A percentile compares a stretch with the other conserved stretches of the same genome.
Evolutionary conservation across 1,140 invertebrate species (phyloP).

Genomic region (Metaphire vulgaris): DNA sequence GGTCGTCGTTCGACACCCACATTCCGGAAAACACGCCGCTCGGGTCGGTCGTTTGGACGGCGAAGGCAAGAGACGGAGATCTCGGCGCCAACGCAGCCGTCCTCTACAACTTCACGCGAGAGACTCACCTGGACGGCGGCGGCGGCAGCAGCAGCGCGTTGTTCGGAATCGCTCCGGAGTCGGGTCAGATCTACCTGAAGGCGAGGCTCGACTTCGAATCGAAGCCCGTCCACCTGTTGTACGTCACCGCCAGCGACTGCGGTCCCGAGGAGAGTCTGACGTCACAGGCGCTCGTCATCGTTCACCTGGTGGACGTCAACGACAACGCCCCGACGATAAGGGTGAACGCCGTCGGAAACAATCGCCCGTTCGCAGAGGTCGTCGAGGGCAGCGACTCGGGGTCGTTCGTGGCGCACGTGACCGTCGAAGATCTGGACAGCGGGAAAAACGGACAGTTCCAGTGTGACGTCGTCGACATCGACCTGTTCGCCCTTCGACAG

Average conservation of each 20-base stretch:
- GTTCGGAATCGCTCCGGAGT: conserved; percentile 20
- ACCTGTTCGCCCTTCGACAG: conserved; percentile 18
- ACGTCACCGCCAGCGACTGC: conserved; percentile 14
- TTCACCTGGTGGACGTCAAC: conserved; percentile 27
- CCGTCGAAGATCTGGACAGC: conserved; percentile 25
- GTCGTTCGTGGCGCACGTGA: conserved; percentile 25
- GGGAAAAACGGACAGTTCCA: conserved; percentile 17
- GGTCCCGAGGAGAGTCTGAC: conserved; percentile 6
- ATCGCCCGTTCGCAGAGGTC: not conserved
- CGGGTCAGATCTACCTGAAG: conserved; percentile 16
- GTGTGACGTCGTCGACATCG: conserved; percentile 6
- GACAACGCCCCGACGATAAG: conserved; percentile 26
- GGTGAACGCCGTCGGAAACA: conserved; percentile 5
- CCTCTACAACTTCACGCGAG: conserved; percentile 9
- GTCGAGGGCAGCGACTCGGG: not conserved
- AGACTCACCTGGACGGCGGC: conserved; percentile 13
- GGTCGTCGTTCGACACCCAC: conserved; percentile 5
- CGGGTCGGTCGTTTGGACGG: not conserved
- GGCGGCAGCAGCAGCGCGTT: not conserved
- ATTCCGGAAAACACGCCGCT: conserved; percentile 14
- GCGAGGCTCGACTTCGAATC: conserved; percentile 22
- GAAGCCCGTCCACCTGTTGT: conserved; percentile 16
- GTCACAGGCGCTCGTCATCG: conserved; percentile 12
- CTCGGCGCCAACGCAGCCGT: conserved; percentile 16
- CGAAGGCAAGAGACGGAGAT: conserved; percentile 23